Evolutionary conservation across 2,888 invertebrate species (phyloP).

Genomic region (Andrena hattorfiana): DNA sequence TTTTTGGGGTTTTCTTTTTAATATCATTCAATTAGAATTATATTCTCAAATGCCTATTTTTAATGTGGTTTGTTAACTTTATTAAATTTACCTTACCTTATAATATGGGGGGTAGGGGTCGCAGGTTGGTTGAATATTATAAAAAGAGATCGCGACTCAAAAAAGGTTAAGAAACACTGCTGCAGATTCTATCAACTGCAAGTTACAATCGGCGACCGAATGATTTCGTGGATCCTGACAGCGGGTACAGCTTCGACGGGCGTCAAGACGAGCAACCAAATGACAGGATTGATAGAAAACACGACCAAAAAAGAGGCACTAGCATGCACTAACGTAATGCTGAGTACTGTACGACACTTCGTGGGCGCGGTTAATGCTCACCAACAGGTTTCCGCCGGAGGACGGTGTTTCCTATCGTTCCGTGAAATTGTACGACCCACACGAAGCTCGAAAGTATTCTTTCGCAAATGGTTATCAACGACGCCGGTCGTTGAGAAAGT

Average conservation of each 20-base stretch:
- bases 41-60: too few species aligned
- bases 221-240: constrained; percentile 3
- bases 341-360: constrained; percentile 12
- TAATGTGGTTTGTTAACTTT: too few species aligned
- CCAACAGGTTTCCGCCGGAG: constrained; percentile 12
- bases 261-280: neutral
- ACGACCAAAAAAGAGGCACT: neutral
- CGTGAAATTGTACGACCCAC: constrained; percentile 12
- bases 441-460: constrained; percentile 36
- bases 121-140: too few species aligned
- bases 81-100: too few species aligned
- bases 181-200: neutral
- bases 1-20: too few species aligned
- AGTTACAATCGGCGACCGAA: neutral
- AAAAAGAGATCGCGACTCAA: too few species aligned
- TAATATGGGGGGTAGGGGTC: too few species aligned
- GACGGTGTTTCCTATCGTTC: constrained; percentile 26
- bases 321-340: constrained; percentile 5
- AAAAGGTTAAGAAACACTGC: too few species aligned
- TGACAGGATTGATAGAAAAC: neutral
- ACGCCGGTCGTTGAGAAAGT: constrained; percentile 59
- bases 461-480: constrained; percentile 60
- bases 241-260: neutral
- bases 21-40: too few species aligned
- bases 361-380: constrained; percentile 27